Evolutionary conservation across 2,888 invertebrate genomes (phyloP), one percentile per base, ranked within the genome.

Genomic region (Gonocerus acuteangulatus): DNA sequence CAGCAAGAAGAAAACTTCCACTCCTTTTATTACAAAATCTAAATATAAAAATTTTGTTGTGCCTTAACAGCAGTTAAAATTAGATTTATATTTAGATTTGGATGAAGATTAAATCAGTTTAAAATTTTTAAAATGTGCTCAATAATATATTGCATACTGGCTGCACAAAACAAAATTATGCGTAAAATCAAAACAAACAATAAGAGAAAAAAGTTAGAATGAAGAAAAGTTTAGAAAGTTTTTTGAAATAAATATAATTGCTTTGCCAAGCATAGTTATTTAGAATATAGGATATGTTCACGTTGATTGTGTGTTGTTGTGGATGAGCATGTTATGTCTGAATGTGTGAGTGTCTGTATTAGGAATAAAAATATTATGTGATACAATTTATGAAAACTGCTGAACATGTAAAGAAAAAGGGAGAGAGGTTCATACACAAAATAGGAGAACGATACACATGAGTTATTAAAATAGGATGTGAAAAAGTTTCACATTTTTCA

Each of bases 11-110:
- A 27, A 6, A 27, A 27, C 9, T 6, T 27, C 27, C 9, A 27
- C 4, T 27, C 2, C 22, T 18, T 39, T 39, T 39, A 57, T 42
- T 60, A 27, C 39, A 60, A 59, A 56, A 56, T 64, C 64, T 64
- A 61, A 64, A 61, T 64, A 63, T 63, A 59, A 64, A 64, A 52
- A 51, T 57, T 61, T 64, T 63, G 61, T 61, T 61, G 64, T 64
- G 64, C 64, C 64, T 64, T 64, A 64, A 63, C 22, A 59, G 59
- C 54, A 56, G 61, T 57, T 48, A 48, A 59, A 59, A 44, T 52
- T 51, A 61, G 61, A 59, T 61, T 64, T 64, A 61, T 64, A 64
- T 64, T 64, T 61, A 64, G 64, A 63, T 45, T 32, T 49, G 32
- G 42, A 54, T 36, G 18, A 39, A 52, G 18, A 21, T 2, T 52